These are phyloP conservation scores for Buphagus erythrorhynchus DNA, from an alignment of 2,797 vertebrate genomes.

Conservation along the genomic window DNA sequence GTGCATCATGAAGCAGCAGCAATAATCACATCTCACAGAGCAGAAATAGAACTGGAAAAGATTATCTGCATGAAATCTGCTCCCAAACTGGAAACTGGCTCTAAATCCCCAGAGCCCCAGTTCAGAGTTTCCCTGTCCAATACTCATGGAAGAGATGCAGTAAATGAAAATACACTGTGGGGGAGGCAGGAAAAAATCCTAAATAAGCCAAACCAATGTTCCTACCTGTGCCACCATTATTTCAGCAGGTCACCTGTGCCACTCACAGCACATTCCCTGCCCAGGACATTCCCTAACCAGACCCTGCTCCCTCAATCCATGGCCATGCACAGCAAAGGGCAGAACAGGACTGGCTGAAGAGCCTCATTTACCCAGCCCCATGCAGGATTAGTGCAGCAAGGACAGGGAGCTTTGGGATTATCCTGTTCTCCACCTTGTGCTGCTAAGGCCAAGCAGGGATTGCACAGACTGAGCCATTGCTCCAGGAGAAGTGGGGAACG, in stretches of 20 bases:
- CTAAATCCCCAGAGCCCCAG: neutral
- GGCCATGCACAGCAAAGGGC: neutral
- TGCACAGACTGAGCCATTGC: neutral
- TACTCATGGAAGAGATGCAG: neutral
- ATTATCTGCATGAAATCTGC: slow-evolving; percentile 36
- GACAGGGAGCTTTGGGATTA: neutral
- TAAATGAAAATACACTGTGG: neutral
- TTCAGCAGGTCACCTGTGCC: accelerated
- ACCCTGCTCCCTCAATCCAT: neutral
- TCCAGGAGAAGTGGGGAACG: neutral
- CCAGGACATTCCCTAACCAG: neutral
- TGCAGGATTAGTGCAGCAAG: neutral
- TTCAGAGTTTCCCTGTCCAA: neutral
- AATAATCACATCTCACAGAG: neutral
- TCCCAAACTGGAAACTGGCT: slow-evolving; percentile 1
- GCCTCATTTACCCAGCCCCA: neutral
- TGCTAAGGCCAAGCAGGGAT: neutral
- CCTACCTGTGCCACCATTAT: neutral
- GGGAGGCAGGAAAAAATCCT: neutral
- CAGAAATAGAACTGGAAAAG: neutral
- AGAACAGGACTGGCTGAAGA: neutral
- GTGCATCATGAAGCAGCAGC: neutral
- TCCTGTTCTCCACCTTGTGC: neutral
- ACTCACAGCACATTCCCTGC: neutral
- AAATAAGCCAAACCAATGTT: neutral